Conservation (phyloP, 2,113 vertebrate genomes). For the Phaethon lepturus region DNA sequence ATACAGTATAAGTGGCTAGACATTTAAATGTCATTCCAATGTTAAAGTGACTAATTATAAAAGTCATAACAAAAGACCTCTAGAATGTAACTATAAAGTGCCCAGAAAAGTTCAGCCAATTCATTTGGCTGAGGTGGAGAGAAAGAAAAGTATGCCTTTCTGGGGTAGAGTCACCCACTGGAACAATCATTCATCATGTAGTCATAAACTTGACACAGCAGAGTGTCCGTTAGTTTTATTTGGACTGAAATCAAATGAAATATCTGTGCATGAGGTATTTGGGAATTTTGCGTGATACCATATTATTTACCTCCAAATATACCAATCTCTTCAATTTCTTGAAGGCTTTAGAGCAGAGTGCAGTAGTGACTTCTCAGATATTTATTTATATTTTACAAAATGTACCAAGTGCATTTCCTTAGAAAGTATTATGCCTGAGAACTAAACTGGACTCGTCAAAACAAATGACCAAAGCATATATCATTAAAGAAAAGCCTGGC, state of each 20-base stretch:
- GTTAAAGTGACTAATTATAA: background rate
- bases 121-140: background rate
- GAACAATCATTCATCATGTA: background rate
- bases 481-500: background rate
- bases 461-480: background rate
- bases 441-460: background rate
- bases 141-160: background rate
- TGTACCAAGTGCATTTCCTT: background rate
- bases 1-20: background rate
- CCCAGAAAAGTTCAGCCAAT: background rate
- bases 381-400: background rate
- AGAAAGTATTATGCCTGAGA: background rate
- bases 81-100: background rate
- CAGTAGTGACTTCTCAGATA: background rate
- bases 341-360: background rate
- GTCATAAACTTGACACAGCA: background rate
- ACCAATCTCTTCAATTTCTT: background rate
- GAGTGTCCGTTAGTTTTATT: background rate
- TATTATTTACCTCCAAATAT: background rate
- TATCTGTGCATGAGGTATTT: background rate
- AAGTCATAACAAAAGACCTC: background rate
- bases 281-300: background rate
- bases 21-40: background rate
- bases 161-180: background rate
- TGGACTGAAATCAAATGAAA: background rate